Evolutionary conservation across 2,888 invertebrate species (phyloP), one percentile per base, ranked within the genome.

Genomic region (Pandemis corylana): DNA sequence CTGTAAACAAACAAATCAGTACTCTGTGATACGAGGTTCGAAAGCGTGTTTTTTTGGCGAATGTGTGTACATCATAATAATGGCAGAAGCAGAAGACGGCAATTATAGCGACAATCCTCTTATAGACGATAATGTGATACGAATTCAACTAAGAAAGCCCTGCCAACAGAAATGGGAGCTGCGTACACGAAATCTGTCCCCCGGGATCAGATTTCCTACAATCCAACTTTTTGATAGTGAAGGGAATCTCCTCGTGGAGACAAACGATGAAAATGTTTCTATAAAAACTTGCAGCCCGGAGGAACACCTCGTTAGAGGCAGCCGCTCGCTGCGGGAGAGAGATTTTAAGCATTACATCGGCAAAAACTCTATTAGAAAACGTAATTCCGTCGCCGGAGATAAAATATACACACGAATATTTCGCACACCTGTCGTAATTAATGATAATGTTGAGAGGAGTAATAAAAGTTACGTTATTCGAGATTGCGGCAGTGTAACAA

Each of bases 181-280:
- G 78, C 94, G 95, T 63, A 96, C 96, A 56, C 95, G 95, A 79
- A 96, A 95, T 87, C 95, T 95, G 73, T 96, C 96, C 72, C 95
- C 95, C 59, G 94, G 95, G 81, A 91, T 95, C 77, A 89, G 89
- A 81, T 93, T 96, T 80, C 96, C 96, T 49, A 95, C 95, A 75
- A 95, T 96, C 85, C 96, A 96, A 87, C 94, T 96, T 78, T 96
- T 95, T 85, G 95, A 96, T 89, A 94, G 95, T 83, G 95, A 95
- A 80, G 96, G 96, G 79, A 94, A 95, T 87, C 90, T 96, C 70
- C 90, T 96, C 78, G 92, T 96, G 44, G 95, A 96, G 89, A 95
- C 96, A 79, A 95, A 95, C 81, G 95, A 96, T 81, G 94, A 95
- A 80, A 95, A 95, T 77, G 85, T 91, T 82, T 94, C 92, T 77